Base-by-base conservation (phyloP, 2,888 invertebrate genomes). In the Tenthredo livida region DNA sequence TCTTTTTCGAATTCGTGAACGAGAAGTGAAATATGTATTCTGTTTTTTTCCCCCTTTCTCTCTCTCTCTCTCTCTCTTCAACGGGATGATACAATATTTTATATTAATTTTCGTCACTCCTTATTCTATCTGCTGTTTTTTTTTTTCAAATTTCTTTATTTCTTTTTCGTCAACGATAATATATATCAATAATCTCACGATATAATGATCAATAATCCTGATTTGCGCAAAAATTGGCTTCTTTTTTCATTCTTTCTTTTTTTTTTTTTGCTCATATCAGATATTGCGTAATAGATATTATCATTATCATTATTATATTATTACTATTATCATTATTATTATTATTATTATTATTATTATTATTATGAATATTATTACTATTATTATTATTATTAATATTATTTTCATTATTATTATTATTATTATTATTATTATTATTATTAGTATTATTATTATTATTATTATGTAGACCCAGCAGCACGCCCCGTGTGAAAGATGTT, bases 81-180 rank as follows among this genome's bases (percentile, higher is more conserved):
- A 47, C 47, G 47, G 47, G 47, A 47, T 47, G 15, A 47, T 15
- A 12, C 12, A 12, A 47, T 12, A 47, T 47, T 47, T 47, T 15
- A 4, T 15, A 47, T 47, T 12, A 12, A 47, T 47, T 47, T 47
- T 10, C 47, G 15, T 12, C 47, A 47, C 12, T 47, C 47, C 12
- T 47, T 43, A 9, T 47, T 47, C 47, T 21, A 17, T 15, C 10
- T 33, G 6, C 6, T 50, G 5, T 17, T 40, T 33, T 33, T 37
- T 84, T 54, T 65, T 75, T 80, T 47, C 78, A 33, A 85, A 84
- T 83, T 85, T 73, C 70, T 65, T 65, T 25, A 29, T 77, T 77
- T 33, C 17, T 85, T 85, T 85, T 84, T 72, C 47, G 47, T 43
- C 47, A 37, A 70, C 40, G 17, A 33, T 37, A 37, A 37, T 70